Evolutionary conservation across 2,888 invertebrate species (phyloP), one percentile per base, ranked within the genome.

Genomic region (Sarcophaga variegata): DNA sequence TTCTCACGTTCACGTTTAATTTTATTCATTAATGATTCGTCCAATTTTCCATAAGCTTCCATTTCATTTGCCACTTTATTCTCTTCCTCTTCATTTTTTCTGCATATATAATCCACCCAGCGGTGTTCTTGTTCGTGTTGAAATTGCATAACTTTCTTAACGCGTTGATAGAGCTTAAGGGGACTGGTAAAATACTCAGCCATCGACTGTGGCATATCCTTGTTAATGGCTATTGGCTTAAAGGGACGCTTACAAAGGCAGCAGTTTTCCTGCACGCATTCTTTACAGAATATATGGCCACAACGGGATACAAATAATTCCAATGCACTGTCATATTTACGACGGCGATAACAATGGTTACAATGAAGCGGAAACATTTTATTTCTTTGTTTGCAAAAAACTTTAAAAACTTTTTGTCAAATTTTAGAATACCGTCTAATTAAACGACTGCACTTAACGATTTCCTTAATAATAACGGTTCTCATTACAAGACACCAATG

Each of bases 351-450:
- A 71, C 89, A 89, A 25, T 88, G 77, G 63, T 89, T 89, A 49
- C 89, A 89, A 62, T 86, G 69, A 25, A 83, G 63, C 2, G 78
- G 64, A 83, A 87, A 88, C 88, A 89, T 89, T 62, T 71, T 49
- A 37, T 37, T 37, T 37, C 3, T 37, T 37, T 37, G 8, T 37
- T 37, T 37, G 10, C 10, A 37, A 37, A 37, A 37, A 8, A 37
- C 37, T 37, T 37, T 8, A 37, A 37, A 37, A 37, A 8, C 8
- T 37, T 25, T 25, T 25, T 2, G 0, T 25, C 25, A 25, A 25
- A 27, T 27, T 27, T 27, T 27, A 27, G 27, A 27, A 27, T 27
- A 5, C 27, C 0, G 8, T 37, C 8, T 37, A 37, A 37, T 37
- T 37, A 37, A 37, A 1, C 10, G 37, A 10, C 10, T 8, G 37